Percentiles rank a stretch among this genome's conserved stretches.
phyloP scores from a whole-genome alignment of 2,888 invertebrate genomes.

The Pachycephus smyrnensis region DNA sequence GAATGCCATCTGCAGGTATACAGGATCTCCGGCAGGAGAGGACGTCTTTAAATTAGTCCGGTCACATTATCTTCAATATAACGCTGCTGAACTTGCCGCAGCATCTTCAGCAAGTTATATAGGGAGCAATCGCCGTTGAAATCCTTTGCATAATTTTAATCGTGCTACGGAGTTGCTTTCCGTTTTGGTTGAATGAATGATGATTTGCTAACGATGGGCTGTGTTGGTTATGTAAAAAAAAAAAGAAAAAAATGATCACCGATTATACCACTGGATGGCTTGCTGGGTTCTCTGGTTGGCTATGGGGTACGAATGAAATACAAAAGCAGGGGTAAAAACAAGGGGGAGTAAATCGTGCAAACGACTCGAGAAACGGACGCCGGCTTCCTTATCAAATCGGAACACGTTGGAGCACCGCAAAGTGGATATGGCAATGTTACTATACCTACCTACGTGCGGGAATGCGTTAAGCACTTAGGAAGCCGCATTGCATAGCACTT shows the following conservation, averaged over 20 bases:
- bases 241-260: neutral
- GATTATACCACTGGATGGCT: neutral
- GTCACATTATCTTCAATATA: conserved; percentile 40
- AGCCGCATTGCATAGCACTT: conserved; percentile 47
- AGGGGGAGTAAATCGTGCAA: conserved; percentile 1
- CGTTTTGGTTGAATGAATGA: neutral
- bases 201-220: neutral
- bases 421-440: neutral
- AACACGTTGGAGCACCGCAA: neutral
- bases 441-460: conserved; percentile 43
- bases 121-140: neutral
- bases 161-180: neutral
- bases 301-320: neutral
- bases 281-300: too few species aligned
- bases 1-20: conserved; percentile 50
- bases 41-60: conserved; percentile 65
- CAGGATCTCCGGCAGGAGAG: conserved; percentile 34
- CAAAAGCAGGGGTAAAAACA: neutral
- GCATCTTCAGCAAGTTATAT: neutral
- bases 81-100: neutral
- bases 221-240: neutral
- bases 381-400: conserved; percentile 17
- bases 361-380: conserved; percentile 7
- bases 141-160: neutral
- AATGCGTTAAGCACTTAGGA: conserved; percentile 47